Evolutionary conservation across 2,888 invertebrate species (phyloP).

Genomic region (Arctia plantaginis): DNA sequence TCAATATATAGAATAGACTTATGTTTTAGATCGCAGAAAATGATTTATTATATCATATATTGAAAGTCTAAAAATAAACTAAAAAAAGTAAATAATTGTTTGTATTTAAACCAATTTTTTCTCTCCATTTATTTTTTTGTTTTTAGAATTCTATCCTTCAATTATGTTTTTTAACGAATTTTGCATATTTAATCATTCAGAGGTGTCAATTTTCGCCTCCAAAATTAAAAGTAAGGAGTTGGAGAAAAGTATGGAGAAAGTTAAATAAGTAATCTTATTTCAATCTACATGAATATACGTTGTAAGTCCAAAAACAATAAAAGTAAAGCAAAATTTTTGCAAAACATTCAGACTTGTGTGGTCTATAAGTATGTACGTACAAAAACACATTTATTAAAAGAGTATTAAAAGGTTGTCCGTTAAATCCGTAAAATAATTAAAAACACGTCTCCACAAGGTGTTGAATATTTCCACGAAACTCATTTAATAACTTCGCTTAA

Average conservation of each 20-base stretch:
- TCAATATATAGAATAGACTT: conserved; percentile 57
- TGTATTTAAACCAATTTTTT: not conserved
- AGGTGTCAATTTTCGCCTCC: too few relatives aligned
- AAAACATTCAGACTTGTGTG: not conserved
- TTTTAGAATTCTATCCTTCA: too few relatives aligned
- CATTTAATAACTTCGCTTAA: not conserved
- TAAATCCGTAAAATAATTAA: not conserved
- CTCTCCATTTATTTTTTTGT: too few relatives aligned
- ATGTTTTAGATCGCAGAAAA: conserved; percentile 17
- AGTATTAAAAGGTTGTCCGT: not conserved
- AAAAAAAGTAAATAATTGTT: not conserved
- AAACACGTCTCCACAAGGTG: not conserved
- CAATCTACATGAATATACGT: not conserved
- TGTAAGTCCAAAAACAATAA: not conserved
- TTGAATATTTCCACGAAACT: not conserved
- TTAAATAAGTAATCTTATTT: not conserved
- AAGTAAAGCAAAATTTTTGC: not conserved
- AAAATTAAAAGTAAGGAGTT: not conserved
- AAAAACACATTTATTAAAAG: not conserved
- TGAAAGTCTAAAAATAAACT: not conserved
- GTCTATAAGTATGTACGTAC: not conserved
- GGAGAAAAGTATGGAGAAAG: too few relatives aligned
- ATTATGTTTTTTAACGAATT: too few relatives aligned
- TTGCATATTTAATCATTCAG: too few relatives aligned
- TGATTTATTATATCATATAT: not conserved